Conservation (phyloP, 2,888 invertebrate genomes). For the Operophtera brumata region DNA sequence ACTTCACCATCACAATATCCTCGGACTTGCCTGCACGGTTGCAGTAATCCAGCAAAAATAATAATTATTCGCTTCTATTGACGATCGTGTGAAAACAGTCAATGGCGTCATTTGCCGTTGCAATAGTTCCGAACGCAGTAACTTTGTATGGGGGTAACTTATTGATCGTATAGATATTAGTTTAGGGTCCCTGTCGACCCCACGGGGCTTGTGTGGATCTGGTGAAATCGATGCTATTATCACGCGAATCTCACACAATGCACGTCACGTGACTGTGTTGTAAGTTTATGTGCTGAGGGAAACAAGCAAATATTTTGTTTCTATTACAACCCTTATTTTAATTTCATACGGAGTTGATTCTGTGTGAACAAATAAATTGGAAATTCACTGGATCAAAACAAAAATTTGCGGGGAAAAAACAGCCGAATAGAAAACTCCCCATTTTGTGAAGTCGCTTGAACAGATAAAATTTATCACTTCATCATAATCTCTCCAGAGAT, state of each 20-base stretch:
- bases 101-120: slow-evolving; percentile 39
- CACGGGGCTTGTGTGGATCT: slow-evolving; percentile 46
- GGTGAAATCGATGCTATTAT: slow-evolving; percentile 62
- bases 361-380: slow-evolving; percentile 12
- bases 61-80: slow-evolving; percentile 25
- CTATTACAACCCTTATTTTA: slow-evolving; percentile 10
- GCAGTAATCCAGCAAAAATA: slow-evolving; percentile 20
- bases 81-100: slow-evolving; percentile 46
- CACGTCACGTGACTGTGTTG: slow-evolving; percentile 26
- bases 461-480: too few species aligned
- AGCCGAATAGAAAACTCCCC: not conserved
- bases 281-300: slow-evolving; percentile 28
- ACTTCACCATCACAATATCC: not conserved
- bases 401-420: not conserved
- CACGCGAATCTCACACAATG: slow-evolving; percentile 43
- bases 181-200: slow-evolving; percentile 42
- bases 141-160: slow-evolving; percentile 45
- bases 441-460: not conserved
- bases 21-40: slow-evolving; percentile 1
- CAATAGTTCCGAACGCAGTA: slow-evolving; percentile 45
- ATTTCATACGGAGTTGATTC: not conserved
- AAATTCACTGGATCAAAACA: slow-evolving; percentile 1
- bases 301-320: slow-evolving; percentile 39
- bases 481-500: slow-evolving; percentile 11
- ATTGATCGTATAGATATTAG: slow-evolving; percentile 49